phyloP scores from a whole-genome alignment of 2,113 vertebrate genomes.

The Odocoileus hemionus region DNA sequence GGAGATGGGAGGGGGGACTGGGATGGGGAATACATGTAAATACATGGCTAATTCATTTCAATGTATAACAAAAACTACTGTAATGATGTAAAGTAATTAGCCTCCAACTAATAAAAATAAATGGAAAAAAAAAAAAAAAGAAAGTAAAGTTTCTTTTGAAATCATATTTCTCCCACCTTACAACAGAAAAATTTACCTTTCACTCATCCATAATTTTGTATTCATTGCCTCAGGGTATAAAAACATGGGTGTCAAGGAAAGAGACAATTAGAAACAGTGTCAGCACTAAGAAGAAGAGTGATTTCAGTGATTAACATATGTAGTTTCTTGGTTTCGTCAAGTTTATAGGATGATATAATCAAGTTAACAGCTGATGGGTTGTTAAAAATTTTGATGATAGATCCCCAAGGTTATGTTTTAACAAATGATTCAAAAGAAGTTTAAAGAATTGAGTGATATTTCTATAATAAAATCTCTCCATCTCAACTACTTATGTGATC shows the following conservation, averaged over 20 bases:
- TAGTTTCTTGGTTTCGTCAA: background rate
- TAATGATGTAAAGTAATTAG: too few species aligned
- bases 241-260: background rate
- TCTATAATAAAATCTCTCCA: conserved; percentile 9
- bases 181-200: conserved; percentile 17
- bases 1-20: too few species aligned
- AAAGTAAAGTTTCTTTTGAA: background rate
- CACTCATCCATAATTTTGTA: background rate
- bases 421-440: conserved; percentile 33
- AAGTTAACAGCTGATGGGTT: background rate
- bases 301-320: background rate
- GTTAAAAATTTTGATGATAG: conserved; percentile 6
- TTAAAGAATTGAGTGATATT: background rate
- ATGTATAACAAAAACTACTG: too few species aligned
- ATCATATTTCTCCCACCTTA: background rate
- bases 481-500: background rate
- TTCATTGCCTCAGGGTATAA: background rate
- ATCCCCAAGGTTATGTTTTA: background rate
- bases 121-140: background rate
- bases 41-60: too few species aligned
- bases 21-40: too few species aligned
- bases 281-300: background rate
- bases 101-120: too few species aligned
- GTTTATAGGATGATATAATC: background rate
- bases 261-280: background rate